Base-by-base conservation (phyloP, 2,113 vertebrate genomes). In the Upupa epops region DNA sequence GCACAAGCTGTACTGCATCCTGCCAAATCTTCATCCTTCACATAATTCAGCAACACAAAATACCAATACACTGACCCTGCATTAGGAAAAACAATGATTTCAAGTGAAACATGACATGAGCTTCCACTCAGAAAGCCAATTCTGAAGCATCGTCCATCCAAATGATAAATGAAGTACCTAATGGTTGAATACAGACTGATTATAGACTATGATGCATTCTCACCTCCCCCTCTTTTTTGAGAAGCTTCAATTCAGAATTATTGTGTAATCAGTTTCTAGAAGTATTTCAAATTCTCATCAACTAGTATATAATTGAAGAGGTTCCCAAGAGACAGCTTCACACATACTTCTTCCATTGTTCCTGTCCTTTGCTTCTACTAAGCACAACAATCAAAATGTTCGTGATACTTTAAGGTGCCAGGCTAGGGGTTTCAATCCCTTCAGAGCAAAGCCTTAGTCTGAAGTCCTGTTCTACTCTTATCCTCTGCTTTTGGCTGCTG, bases 51-150 rank as follows among this genome's bases (percentile, higher is more conserved):
- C 91, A 99, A 94, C 36, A 99, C 99, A 95, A 99, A 99, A 97
- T 99, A 99, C 99, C 99, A 99, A 90, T 98, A 99, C n/a, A 99
- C 98, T 5, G 99, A 98, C 59, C 99, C 99, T 99, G 90, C 36
- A 74, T 58, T 71, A 32, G 19, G 52, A 91, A 46, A 52, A 32
- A 75, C 42, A 26, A 19, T 25, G 3, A 66, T 17, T 70, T 69
- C 78, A 60, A 4, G 11, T 74, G 56, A 94, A 88, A 69, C 6
- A 17, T 2, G 1, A 46, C 7, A 9, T 6, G 32, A 21, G 51
- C 22, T 58, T 86, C 55, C 45, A 68, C 28, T 34, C 9, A 64
- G 19, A 85, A 94, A 78, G 37, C 5, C 29, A 9, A 70, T 4
- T 55, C 16, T 34, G 42, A 75, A 84, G 28, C 10, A 69, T 21